Evolutionary conservation across 2,797 vertebrate species (phyloP).

Genomic region (Vireo griseus): DNA sequence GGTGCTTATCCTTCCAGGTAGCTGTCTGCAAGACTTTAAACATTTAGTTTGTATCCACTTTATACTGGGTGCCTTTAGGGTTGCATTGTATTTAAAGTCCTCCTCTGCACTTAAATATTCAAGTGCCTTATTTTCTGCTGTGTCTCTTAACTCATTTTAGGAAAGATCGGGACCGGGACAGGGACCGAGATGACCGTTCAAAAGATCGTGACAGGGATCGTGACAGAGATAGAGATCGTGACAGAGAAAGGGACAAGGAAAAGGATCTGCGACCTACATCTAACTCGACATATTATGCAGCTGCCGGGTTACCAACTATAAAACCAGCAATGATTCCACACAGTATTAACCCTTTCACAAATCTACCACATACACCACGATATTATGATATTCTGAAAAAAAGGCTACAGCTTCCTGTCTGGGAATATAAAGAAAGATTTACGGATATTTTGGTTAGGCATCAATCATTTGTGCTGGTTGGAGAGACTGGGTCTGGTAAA

Average conservation of each 20-base stretch:
- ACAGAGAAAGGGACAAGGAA: slow-evolving; percentile 87
- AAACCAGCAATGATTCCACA: slow-evolving; percentile 87
- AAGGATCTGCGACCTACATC: slow-evolving; percentile 71
- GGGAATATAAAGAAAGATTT: slow-evolving; percentile 94
- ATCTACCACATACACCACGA: slow-evolving; percentile 91
- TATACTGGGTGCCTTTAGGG: background rate
- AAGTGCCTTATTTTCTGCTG: background rate
- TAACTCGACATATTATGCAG: slow-evolving; percentile 65
- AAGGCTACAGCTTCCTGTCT: slow-evolving; percentile 90
- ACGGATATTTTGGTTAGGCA: slow-evolving; percentile 87
- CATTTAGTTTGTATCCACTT: background rate
- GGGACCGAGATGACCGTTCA: slow-evolving; percentile 87
- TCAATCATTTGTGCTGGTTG: slow-evolving; percentile 92
- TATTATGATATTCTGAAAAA: slow-evolving; percentile 96
- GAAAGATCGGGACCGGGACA: slow-evolving; percentile 83
- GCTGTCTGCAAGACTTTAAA: background rate
- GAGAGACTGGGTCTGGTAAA: slow-evolving; percentile 95
- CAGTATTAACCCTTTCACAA: slow-evolving; percentile 92
- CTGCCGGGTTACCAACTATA: slow-evolving; percentile 71
- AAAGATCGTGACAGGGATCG: slow-evolving; percentile 82
- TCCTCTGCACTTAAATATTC: background rate
- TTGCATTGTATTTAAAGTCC: background rate
- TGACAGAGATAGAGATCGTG: slow-evolving; percentile 85
- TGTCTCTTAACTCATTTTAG: slow-evolving; percentile 55
- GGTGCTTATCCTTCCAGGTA: background rate